phyloP scores from a whole-genome alignment of 1,140 invertebrate genomes.

The Sminthurinus signatus region DNA sequence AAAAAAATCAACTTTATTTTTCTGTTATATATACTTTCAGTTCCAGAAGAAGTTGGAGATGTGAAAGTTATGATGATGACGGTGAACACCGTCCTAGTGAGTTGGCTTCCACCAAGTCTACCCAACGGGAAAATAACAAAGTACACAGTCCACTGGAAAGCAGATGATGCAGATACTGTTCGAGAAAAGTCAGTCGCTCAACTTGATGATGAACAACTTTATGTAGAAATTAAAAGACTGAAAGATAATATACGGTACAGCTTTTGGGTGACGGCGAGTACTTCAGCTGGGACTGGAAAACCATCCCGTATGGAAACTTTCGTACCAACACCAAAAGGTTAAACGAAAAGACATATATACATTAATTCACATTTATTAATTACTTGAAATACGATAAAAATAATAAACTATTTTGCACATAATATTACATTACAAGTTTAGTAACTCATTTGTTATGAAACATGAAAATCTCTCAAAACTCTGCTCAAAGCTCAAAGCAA shows the following conservation, averaged over 20 bases:
- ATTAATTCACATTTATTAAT: too few relatives aligned
- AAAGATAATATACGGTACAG: constrained; percentile 39
- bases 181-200: constrained; percentile 17
- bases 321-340: constrained; percentile 36
- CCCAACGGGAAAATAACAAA: constrained; percentile 67
- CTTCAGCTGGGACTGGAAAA: constrained; percentile 37
- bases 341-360: too few relatives aligned
- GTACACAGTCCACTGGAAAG: constrained; percentile 60
- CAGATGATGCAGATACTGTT: constrained; percentile 14
- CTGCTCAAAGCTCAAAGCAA: too few relatives aligned
- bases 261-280: constrained; percentile 46
- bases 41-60: constrained; percentile 62
- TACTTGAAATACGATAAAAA: too few relatives aligned
- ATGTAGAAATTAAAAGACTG: constrained; percentile 41
- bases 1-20: too few relatives aligned
- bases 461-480: too few relatives aligned
- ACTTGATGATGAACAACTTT: constrained; percentile 16
- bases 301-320: constrained; percentile 36
- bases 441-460: too few relatives aligned
- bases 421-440: too few relatives aligned
- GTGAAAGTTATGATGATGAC: constrained; percentile 64
- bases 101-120: constrained; percentile 65
- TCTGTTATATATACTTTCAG: constrained; percentile 44
- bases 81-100: constrained; percentile 62
- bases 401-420: too few relatives aligned